Evolutionary conservation across 2,113 vertebrate species (phyloP).

Genomic region (Carettochelys insculpta): DNA sequence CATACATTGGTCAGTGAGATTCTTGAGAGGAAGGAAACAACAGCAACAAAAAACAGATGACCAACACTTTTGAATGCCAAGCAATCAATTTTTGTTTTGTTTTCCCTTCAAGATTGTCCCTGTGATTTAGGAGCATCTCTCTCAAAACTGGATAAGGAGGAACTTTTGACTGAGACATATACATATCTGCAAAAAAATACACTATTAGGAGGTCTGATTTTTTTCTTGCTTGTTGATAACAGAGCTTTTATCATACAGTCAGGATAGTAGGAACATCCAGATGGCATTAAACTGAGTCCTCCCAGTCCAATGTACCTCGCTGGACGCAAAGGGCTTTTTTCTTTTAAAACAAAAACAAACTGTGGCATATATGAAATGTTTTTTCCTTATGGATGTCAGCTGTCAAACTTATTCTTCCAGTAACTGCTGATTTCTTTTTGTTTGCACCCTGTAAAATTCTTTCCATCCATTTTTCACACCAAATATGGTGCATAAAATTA

Average conservation of each 20-base stretch:
- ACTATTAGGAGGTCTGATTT: too few relatives aligned
- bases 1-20: too few relatives aligned
- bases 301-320: background rate
- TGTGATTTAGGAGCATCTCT: background rate
- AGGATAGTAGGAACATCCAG: background rate
- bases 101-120: background rate
- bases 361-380: background rate
- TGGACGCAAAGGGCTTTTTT: background rate
- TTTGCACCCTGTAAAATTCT: conserved; percentile 5
- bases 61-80: background rate
- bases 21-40: background rate
- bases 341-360: background rate
- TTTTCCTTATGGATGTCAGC: conserved; percentile 1
- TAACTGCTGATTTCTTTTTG: conserved; percentile 5
- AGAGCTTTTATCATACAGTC: background rate
- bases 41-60: background rate
- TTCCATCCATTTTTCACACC: background rate
- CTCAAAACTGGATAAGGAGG: background rate
- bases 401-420: background rate
- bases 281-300: background rate
- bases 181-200: too few relatives aligned
- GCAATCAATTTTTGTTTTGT: background rate
- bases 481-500: conserved; percentile 36
- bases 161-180: too few relatives aligned
- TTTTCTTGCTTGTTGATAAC: background rate